These are phyloP conservation scores for Leistus spinibarbis DNA, from an alignment of 2,888 invertebrate species.

Conservation along the genomic window DNA sequence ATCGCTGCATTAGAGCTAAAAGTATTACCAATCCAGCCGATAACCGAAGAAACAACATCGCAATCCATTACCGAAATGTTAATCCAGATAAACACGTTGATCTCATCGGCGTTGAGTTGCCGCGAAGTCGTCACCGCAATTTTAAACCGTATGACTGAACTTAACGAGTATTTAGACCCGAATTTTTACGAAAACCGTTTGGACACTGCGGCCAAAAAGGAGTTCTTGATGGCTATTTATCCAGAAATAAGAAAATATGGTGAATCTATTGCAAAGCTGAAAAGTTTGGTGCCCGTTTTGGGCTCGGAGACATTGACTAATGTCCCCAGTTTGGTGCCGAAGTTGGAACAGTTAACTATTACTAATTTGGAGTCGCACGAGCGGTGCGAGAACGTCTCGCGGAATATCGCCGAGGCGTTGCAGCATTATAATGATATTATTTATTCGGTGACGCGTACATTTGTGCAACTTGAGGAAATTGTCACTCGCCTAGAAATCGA, in stretches of 20 bases:
- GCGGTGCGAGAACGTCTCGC: constrained; percentile 53
- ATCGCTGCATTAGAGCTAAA: constrained; percentile 58
- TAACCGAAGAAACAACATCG: constrained; percentile 47
- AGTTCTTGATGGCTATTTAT: constrained; percentile 57
- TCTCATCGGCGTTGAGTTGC: constrained; percentile 60
- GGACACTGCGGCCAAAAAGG: constrained; percentile 58
- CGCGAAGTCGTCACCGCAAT: constrained; percentile 58
- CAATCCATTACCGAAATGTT: constrained; percentile 56
- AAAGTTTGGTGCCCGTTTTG: constrained; percentile 55
- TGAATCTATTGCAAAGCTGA: constrained; percentile 53
- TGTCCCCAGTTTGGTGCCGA: constrained; percentile 56
- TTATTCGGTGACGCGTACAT: constrained; percentile 57
- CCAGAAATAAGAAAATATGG: constrained; percentile 57
- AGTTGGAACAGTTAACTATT: constrained; percentile 55
- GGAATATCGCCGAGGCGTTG: constrained; percentile 55
- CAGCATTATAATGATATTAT: constrained; percentile 60
- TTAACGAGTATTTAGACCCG: constrained; percentile 59
- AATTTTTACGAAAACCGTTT: constrained; percentile 56
- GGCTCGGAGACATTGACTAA: constrained; percentile 56
- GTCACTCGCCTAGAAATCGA: constrained; percentile 56
- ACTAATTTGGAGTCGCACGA: constrained; percentile 55
- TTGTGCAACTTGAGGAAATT: constrained; percentile 57
- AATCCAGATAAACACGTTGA: constrained; percentile 58
- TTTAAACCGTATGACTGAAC: constrained; percentile 57
- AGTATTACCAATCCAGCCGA: constrained; percentile 52